Base-by-base conservation (phyloP, 2,113 vertebrate genomes). In the Salvelinus fontinalis region DNA sequence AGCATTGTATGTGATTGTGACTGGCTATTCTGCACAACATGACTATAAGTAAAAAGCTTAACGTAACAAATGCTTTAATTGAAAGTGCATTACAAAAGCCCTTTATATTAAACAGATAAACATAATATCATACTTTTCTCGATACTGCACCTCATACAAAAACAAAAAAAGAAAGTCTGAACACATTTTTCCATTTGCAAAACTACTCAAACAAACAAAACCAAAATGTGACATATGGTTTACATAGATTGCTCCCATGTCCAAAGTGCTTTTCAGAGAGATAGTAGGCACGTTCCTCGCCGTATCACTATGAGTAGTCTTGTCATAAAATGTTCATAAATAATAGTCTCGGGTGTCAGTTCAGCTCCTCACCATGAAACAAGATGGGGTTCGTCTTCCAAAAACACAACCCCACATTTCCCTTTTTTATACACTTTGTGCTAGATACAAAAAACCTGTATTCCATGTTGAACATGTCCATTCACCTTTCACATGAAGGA, bases 241-340 rank as follows among this genome's bases (percentile, higher is more conserved):
- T 71, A 74, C 39, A 73, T 82, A 79, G 71, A 74, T 2, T 73
- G 76, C 81, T 85, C 82, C 84, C 68, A 73, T 77, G 76, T 90
- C 88, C 39, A 91, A 93, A 93, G 92, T 93, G 92, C 92, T 92
- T 92, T 85, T 86, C 84, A 86, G 67, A 83, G 83, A 83, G 87
- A 79, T 73, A 75, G 82, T 59, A 72, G 75, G 79, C 71, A 85
- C 80, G 49, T 80, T 84, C 57, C 71, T 77, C 62, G 57, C 26
- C 44, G 72, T 31, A 70, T 44, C 39, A 9, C 57, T 71, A 73
- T 74, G 85, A 92, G 89, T 90, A 88, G 89, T 92, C 84, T 87
- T 87, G 85, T 89, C 87, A 82, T 84, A 79, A 73, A 87, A 81
- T 75, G 71, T 79, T 86, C 84, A 90, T 92, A 93, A 92, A 92